Base-by-base conservation (phyloP, 2,888 invertebrate genomes). In the Rosalia funebris region DNA sequence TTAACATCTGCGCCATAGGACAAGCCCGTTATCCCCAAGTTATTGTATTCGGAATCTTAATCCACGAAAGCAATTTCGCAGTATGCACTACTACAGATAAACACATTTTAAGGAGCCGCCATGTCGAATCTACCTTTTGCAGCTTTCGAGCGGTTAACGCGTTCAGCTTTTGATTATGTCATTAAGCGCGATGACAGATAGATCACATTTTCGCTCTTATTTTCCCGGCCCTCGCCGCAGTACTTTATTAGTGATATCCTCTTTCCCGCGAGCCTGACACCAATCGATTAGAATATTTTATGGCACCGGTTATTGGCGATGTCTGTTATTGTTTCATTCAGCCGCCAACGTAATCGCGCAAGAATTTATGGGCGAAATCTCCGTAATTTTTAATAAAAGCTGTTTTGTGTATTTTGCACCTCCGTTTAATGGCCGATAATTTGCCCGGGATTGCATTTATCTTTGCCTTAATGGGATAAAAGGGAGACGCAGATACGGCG, bases 201-300 rank as follows among this genome's bases (percentile, higher is more conserved):
- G 76, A 76, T 75, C 77, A 77, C 77, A 77, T 74, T 75, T 75
- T 76, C 75, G 72, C 75, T 75, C 71, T 74, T 73, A 74, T 72
- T 75, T 70, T 68, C 64, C 69, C 65, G 69, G 63, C 69, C 66
- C 65, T 63, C 60, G 66, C 63, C 57, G 61, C 66, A 67, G 68
- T 70, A 69, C 69, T 74, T 74, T 73, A 75, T 75, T 75, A 73
- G 70, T 66, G 74, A 74, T 74, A 71, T 70, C 70, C 70, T 60
- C 62, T 47, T 47, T 39, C 41, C 39, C 47, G 56, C 47, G 31
- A 7, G 56, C 47, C 56, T 75, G 73, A 69, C 72, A 71, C 69
- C 68, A 68, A 74, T 74, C 73, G 73, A 73, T 75, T 71, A 72
- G 68, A 68, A 72, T 69, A 71, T 71, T 74, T 71, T 65, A 58